A percentile compares a stretch with the other conserved stretches of the same genome.
Evolutionary conservation across 2,888 invertebrate species (phyloP).

Genomic region (Herminia tarsipennalis): DNA sequence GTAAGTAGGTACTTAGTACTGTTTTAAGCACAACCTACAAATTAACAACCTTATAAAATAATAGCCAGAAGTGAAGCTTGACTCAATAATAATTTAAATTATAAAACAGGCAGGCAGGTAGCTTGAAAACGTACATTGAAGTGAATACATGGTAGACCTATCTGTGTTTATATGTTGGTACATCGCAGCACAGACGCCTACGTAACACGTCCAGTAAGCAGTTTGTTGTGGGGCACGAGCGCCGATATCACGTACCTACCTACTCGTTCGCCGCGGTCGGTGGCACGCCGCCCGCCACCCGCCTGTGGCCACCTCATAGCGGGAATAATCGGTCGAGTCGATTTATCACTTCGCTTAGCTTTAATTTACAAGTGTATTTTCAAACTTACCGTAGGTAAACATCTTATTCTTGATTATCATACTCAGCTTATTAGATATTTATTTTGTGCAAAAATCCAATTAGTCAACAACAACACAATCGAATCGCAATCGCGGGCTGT

Average conservation of each 20-base stretch:
- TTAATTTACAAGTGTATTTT: conserved; percentile 27
- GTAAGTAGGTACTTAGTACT: too few relatives aligned
- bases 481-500: conserved; percentile 77
- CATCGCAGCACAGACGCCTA: conserved; percentile 78
- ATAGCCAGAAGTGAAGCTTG: conserved; percentile 50
- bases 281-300: conserved; percentile 75
- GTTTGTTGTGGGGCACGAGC: conserved; percentile 85
- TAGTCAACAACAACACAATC: conserved; percentile 68
- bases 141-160: conserved; percentile 50
- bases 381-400: conserved; percentile 2
- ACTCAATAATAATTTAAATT: conserved; percentile 43
- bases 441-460: conserved; percentile 64
- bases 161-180: conserved; percentile 74
- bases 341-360: conserved; percentile 48
- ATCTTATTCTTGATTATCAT: too few relatives aligned
- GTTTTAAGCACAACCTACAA: not conserved
- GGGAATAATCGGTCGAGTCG: conserved; percentile 80
- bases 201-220: conserved; percentile 84
- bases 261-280: conserved; percentile 76
- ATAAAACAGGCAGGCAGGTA: conserved; percentile 21
- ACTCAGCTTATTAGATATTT: too few relatives aligned
- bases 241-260: conserved; percentile 81
- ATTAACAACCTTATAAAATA: not conserved
- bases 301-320: conserved; percentile 77
- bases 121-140: conserved; percentile 38